Percentiles rank a stretch among this genome's conserved stretches.
These are phyloP conservation scores for Margarornis squamiger DNA, from an alignment of 2,797 vertebrate species.

Conservation along the genomic window DNA sequence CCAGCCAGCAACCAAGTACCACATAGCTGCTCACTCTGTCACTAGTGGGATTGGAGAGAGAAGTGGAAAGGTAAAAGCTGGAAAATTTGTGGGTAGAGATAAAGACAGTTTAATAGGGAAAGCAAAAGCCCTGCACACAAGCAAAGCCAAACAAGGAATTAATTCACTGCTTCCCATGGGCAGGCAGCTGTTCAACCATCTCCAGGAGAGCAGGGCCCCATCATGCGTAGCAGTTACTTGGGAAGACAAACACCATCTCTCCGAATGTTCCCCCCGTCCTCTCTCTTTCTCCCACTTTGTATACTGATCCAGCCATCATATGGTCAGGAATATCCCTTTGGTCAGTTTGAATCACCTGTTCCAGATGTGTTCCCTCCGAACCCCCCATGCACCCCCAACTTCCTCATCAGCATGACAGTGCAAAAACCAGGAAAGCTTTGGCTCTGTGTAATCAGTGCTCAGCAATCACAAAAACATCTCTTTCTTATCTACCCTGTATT, in stretches of 20 bases:
- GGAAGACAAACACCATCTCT: not conserved
- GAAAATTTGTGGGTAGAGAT: not conserved
- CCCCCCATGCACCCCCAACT: not conserved
- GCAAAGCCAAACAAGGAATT: not conserved
- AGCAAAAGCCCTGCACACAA: not conserved
- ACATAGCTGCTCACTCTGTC: not conserved
- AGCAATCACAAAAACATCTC: not conserved
- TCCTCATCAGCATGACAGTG: not conserved
- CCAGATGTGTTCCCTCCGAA: not conserved
- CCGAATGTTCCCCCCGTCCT: accelerated
- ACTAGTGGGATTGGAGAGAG: not conserved
- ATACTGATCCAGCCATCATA: too few relatives aligned
- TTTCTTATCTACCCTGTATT: not conserved
- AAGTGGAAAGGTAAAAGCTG: not conserved
- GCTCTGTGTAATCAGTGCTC: not conserved
- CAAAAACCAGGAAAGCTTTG: accelerated
- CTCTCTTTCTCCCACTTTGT: not conserved
- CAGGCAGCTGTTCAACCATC: not conserved
- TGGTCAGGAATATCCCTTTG: not conserved
- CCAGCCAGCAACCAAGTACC: not conserved
- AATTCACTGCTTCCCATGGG: not conserved
- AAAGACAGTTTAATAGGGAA: not conserved
- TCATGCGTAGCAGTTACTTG: not conserved
- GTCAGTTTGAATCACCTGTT: not conserved
- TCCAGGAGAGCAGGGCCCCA: not conserved